phyloP scores from a whole-genome alignment of 1,140 invertebrate species.

The Papilio polytes region DNA sequence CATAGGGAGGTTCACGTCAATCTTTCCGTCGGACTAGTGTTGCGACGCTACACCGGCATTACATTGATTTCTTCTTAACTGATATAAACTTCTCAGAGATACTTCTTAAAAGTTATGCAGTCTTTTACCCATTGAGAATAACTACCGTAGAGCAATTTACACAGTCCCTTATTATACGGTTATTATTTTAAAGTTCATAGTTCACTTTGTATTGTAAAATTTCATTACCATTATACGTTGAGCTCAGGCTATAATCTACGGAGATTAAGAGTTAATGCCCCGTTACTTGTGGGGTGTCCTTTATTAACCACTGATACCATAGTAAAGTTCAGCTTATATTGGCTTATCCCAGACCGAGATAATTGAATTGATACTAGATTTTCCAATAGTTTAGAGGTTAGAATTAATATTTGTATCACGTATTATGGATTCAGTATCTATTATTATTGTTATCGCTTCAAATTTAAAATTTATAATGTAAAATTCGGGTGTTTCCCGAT shows the following conservation, averaged over 20 bases:
- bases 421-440: background rate
- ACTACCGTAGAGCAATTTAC: no score
- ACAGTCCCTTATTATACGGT: no score
- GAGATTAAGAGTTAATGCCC: conserved; percentile 11
- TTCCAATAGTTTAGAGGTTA: background rate
- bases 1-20: no score
- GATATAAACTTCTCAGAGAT: no score
- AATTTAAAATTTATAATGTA: no score
- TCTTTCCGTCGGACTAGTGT: no score
- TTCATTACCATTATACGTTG: background rate
- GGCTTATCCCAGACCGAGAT: background rate
- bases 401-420: background rate
- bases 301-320: conserved; percentile 16
- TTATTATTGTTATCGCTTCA: background rate
- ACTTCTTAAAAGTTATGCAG: no score
- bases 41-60: no score
- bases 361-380: background rate
- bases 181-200: background rate
- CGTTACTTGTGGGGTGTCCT: conserved; percentile 15
- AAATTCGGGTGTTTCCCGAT: no score
- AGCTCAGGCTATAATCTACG: background rate
- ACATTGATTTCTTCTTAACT: no score
- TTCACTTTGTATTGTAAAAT: background rate
- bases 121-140: no score
- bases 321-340: conserved; percentile 14